These are phyloP conservation scores for Laodelphax striatellus DNA, from an alignment of 1,140 invertebrate species.

Conservation along the genomic window DNA sequence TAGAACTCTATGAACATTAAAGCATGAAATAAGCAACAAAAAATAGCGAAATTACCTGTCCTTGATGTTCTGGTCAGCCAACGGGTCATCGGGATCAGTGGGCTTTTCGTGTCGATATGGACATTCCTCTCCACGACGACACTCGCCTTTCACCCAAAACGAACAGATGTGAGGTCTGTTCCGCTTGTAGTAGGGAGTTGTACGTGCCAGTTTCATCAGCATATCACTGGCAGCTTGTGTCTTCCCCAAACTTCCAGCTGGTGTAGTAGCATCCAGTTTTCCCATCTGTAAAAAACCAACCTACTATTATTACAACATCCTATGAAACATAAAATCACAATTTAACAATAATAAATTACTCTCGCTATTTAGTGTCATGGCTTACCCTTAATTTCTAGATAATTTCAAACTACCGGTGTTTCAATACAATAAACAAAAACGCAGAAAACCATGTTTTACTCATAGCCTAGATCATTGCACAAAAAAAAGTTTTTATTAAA, in stretches of 20 bases:
- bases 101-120: slow-evolving; percentile 99
- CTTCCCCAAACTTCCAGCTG: slow-evolving; percentile 47
- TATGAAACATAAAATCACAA: neutral
- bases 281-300: slow-evolving; percentile 30
- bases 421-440: no score
- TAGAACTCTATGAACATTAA: no score
- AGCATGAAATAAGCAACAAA: no score
- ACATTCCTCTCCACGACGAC: slow-evolving; percentile 97
- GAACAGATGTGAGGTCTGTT: slow-evolving; percentile 99
- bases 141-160: slow-evolving; percentile 99
- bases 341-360: no score
- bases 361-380: no score
- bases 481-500: no score
- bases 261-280: slow-evolving; percentile 27
- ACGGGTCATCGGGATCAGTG: slow-evolving; percentile 97
- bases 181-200: slow-evolving; percentile 96
- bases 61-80: slow-evolving; percentile 98
- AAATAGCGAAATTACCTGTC: slow-evolving; percentile 43
- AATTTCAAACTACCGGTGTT: no score
- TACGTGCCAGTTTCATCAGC: slow-evolving; percentile 86
- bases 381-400: no score
- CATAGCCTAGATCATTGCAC: no score
- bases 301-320: neutral
- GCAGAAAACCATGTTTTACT: no score
- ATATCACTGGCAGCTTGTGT: slow-evolving; percentile 77